Evolutionary conservation across 2,113 vertebrate species (phyloP).

Genomic region (Nannobrachium achirus): DNA sequence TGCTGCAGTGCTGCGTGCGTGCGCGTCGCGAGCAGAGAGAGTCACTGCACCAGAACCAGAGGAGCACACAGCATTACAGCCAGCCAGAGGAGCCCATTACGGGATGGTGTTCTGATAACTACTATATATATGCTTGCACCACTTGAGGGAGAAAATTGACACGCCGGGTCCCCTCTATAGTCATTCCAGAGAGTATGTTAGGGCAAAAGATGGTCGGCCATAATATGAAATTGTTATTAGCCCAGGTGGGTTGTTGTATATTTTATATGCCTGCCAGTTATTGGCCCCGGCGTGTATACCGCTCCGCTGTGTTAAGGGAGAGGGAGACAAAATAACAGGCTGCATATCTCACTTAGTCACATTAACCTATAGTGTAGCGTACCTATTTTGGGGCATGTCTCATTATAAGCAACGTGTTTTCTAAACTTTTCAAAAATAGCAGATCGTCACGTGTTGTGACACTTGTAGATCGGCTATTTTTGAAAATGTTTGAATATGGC

Average conservation of each 20-base stretch:
- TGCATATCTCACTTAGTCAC: background rate
- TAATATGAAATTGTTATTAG: slow-evolving; percentile 16
- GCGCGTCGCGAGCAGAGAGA: slow-evolving; percentile 40
- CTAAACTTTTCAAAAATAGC: too few relatives aligned
- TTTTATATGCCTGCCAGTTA: background rate
- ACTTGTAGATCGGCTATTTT: too few relatives aligned
- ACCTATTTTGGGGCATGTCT: too few relatives aligned
- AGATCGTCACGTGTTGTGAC: too few relatives aligned
- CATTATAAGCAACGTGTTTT: too few relatives aligned
- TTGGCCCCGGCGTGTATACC: slow-evolving; percentile 16
- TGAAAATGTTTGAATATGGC: too few relatives aligned
- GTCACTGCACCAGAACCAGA: slow-evolving; percentile 64
- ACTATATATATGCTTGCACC: slow-evolving; percentile 5
- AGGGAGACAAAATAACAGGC: slow-evolving; percentile 44
- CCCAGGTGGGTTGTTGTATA: background rate
- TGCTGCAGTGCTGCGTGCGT: slow-evolving; percentile 61
- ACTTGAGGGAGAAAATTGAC: background rate
- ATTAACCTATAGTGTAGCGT: too few relatives aligned
- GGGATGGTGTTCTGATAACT: slow-evolving; percentile 19
- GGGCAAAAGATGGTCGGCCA: slow-evolving; percentile 9
- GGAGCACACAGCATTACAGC: slow-evolving; percentile 32
- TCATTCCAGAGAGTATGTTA: slow-evolving; percentile 5
- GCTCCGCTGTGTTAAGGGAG: slow-evolving; percentile 3
- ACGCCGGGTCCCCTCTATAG: background rate
- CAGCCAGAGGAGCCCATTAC: slow-evolving; percentile 51